Conservation (phyloP, 2,797 vertebrate species). For the Myotis planiceps region DNA sequence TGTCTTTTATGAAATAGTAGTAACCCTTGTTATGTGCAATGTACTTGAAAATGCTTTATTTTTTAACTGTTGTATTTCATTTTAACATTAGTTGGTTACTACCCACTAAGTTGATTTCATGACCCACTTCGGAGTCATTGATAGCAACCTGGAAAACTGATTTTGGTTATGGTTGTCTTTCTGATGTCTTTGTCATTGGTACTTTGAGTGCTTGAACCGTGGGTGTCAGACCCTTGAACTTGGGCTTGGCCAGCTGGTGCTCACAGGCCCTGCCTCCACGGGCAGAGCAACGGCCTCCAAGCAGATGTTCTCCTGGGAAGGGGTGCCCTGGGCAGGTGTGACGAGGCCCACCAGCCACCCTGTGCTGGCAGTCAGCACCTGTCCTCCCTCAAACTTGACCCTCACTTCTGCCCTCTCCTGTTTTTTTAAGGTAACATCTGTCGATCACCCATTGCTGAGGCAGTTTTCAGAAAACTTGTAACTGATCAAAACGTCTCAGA, state of each 20-base stretch:
- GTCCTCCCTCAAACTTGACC: neutral
- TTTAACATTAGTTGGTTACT: neutral
- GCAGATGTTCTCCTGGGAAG: neutral
- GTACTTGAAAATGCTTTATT: neutral
- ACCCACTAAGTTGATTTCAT: neutral
- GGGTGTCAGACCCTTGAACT: neutral
- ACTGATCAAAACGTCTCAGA: constrained; percentile 91
- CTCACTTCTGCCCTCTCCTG: neutral
- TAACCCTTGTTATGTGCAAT: neutral
- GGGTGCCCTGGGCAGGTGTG: too few species aligned
- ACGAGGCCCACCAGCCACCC: rapidly evolving
- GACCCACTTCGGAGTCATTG: neutral
- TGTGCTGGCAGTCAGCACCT: rapidly evolving
- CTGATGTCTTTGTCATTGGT: neutral
- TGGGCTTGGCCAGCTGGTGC: neutral
- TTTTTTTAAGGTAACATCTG: constrained; percentile 95
- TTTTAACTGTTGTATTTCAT: neutral
- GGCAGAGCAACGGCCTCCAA: neutral
- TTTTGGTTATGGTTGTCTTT: neutral
- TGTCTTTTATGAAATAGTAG: neutral
- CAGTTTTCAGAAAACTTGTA: constrained; percentile 95
- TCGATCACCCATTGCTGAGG: constrained; percentile 98
- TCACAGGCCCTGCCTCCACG: rapidly evolving
- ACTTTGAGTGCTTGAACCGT: neutral
- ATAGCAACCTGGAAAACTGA: neutral